Evolutionary conservation across 1,140 invertebrate species (phyloP).

Genomic region (Cepaea nemoralis): DNA sequence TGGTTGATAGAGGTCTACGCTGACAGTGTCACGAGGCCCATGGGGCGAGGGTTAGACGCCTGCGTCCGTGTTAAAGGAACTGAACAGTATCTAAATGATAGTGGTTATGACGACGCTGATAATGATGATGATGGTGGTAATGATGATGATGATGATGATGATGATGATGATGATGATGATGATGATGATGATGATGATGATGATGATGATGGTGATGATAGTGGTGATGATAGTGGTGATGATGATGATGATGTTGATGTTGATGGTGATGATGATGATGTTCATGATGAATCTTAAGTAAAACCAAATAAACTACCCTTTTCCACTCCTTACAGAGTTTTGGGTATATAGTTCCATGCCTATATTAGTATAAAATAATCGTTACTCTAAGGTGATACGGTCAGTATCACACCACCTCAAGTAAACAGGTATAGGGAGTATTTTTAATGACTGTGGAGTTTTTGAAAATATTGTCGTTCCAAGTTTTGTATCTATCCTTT

Average conservation of each 20-base stretch:
- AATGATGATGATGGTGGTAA: conserved; percentile 39
- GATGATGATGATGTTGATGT: conserved; percentile 28
- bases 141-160: conserved; percentile 34
- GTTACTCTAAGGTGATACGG: background rate
- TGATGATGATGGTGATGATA: conserved; percentile 35
- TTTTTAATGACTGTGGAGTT: no score
- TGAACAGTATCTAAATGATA: background rate
- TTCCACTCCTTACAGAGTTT: background rate
- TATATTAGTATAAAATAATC: background rate
- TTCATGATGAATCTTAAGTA: no score
- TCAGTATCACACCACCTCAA: no score
- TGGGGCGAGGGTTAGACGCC: background rate
- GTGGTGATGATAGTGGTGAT: no score
- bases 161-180: conserved; percentile 42
- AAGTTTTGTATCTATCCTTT: no score
- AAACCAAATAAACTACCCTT: background rate
- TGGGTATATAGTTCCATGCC: background rate
- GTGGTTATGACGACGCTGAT: no score
- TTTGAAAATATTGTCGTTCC: no score
- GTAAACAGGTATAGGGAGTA: no score
- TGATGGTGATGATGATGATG: background rate
- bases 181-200: conserved; percentile 44
- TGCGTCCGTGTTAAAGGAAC: background rate
- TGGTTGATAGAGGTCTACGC: no score
- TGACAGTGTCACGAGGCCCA: background rate